Conservation (phyloP, 2,888 invertebrate genomes). For the Noctua comes region DNA sequence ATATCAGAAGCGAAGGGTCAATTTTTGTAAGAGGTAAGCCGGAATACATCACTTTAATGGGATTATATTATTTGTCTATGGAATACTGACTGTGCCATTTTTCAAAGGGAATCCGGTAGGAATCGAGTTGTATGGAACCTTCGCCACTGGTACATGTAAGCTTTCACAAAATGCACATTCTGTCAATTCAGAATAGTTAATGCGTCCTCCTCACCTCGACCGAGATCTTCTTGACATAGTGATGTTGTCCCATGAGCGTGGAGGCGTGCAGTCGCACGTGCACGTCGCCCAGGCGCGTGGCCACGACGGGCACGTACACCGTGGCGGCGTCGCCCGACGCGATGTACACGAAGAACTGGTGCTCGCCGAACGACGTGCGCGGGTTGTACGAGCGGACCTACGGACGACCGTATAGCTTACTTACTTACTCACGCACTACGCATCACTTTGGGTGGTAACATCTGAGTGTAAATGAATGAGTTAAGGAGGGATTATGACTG, state of each 20-base stretch:
- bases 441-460: background rate
- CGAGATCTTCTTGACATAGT: slow-evolving; percentile 90
- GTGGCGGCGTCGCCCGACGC: slow-evolving; percentile 94
- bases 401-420: background rate
- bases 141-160: no score
- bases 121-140: no score
- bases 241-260: slow-evolving; percentile 94
- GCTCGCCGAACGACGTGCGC: slow-evolving; percentile 97
- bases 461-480: no score
- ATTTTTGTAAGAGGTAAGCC: no score
- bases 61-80: no score
- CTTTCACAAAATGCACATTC: background rate
- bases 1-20: no score
- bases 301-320: slow-evolving; percentile 97
- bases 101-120: no score
- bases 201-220: slow-evolving; percentile 65
- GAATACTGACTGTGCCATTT: no score
- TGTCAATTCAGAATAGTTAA: background rate
- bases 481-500: background rate
- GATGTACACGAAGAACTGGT: slow-evolving; percentile 98
- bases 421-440: background rate
- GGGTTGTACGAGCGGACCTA: slow-evolving; percentile 96
- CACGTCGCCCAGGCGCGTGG: slow-evolving; percentile 91
- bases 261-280: slow-evolving; percentile 92
- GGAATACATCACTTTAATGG: no score